phyloP scores from a whole-genome alignment of 92 coral and sea anemone species.

The Zoanthus gigantus region DNA sequence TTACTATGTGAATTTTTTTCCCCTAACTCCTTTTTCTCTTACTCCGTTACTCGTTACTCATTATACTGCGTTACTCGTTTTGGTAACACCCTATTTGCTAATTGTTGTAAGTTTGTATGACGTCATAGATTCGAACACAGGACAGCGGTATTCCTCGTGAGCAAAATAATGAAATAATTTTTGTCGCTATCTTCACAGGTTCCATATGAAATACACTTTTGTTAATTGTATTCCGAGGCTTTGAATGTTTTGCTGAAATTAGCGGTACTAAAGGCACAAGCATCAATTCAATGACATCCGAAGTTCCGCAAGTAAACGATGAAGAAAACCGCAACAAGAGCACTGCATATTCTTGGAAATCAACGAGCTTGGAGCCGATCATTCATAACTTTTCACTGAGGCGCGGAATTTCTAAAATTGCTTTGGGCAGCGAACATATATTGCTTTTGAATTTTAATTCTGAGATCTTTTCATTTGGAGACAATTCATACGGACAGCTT shows the following conservation, averaged over 20 bases:
- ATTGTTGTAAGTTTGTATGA: not conserved
- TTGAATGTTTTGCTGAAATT: not conserved
- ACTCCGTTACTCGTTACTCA: no score
- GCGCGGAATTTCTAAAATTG: conserved; percentile 88
- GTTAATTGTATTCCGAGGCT: not conserved
- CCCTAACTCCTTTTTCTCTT: no score
- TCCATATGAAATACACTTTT: conserved; percentile 25
- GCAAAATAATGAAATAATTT: conserved; percentile 32
- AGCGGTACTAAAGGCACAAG: not conserved
- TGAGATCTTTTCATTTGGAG: conserved; percentile 84
- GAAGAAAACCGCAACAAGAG: conserved; percentile 80
- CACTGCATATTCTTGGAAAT: conserved; percentile 91
- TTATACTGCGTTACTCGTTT: no score
- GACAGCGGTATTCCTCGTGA: conserved; percentile 50
- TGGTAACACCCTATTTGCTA: no score
- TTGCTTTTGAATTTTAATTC: conserved; percentile 83
- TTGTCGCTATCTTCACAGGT: conserved; percentile 35
- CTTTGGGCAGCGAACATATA: conserved; percentile 89
- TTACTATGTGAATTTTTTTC: no score
- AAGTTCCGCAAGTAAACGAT: conserved; percentile 32
- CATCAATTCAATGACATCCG: conserved; percentile 36
- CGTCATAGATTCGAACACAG: conserved; percentile 10
- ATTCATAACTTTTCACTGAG: conserved; percentile 70
- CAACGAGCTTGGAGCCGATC: conserved; percentile 85
- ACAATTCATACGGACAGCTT: conserved; percentile 89